These are phyloP conservation scores for Listronotus bonariensis DNA, from an alignment of 1,140 invertebrate species.

Conservation along the genomic window DNA sequence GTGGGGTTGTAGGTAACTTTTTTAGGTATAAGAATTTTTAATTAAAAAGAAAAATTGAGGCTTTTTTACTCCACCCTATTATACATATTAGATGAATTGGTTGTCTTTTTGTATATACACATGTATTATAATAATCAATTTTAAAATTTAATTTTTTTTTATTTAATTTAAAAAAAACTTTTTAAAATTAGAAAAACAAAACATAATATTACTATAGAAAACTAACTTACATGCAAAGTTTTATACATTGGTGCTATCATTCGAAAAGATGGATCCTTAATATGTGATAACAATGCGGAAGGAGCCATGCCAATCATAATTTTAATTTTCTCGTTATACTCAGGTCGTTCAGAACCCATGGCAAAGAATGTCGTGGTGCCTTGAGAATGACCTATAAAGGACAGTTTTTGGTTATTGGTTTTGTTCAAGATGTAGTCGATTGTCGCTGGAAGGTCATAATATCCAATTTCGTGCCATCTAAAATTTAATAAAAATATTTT, in stretches of 20 bases:
- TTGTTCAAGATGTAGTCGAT: conserved; percentile 66
- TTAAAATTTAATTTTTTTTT: too few species aligned
- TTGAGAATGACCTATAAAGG: conserved; percentile 61
- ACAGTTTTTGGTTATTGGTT: conserved; percentile 60
- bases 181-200: too few species aligned
- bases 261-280: conserved; percentile 13
- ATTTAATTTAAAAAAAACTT: too few species aligned
- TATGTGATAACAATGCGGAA: conserved; percentile 65
- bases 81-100: too few species aligned
- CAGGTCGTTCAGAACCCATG: conserved; percentile 59
- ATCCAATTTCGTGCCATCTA: conserved; percentile 75
- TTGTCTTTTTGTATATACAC: too few species aligned
- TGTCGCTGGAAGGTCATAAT: conserved; percentile 71
- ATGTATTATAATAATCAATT: too few species aligned
- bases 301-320: conserved; percentile 71
- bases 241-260: conserved; percentile 23
- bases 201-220: too few species aligned
- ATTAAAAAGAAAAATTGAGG: too few species aligned
- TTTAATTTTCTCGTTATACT: conserved; percentile 69
- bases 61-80: too few species aligned
- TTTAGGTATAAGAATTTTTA: too few species aligned
- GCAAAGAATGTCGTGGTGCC: conserved; percentile 63
- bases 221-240: conserved; percentile 15
- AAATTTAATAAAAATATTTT: conserved; percentile 3
- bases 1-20: too few species aligned